Base-by-base conservation (phyloP, 30 jellyfish, hydroid and myxozoan species). In the Aurelia coerulea region DNA sequence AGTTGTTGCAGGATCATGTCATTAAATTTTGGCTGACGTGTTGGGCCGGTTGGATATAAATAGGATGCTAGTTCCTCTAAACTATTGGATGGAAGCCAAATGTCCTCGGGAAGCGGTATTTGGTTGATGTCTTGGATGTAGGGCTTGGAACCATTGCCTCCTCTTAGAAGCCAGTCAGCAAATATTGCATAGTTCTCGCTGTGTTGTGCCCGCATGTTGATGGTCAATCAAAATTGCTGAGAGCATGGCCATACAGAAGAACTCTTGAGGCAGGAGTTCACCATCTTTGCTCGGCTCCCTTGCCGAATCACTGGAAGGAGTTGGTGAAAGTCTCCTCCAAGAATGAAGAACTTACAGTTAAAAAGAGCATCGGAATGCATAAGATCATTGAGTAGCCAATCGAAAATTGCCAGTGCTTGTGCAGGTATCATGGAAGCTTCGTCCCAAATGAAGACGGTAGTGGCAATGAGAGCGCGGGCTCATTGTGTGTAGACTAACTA, bases 191-290 rank as follows among this genome's bases (percentile, higher is more conserved):
- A 73, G 37, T 80, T 60, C 16, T 85, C 42, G 39, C 51, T 74
- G 23, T 52, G 83, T n/a, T 18, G 83, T 50, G 89, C 74, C n/a
- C 91, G 69, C 94, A 85, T 85, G 89, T 85, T 73, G 34, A 31
- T 65, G 0, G 50, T 59, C 78, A 72, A 53, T n/a, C 37, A 60
- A 74, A 85, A 62, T 66, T 62, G 73, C 35, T 85, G 82, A 58
- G 62, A 85, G 68, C 63, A 91, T 12, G 32, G 69, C 91, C 84
- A 67, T 60, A 81, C 65, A 51, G 46, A 64, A 18, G 91, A 81
- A 10, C 42, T 81, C 16, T 66, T 80, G 74, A 64, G 23, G 73
- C 90, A 64, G 10, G 65, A 23, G 54, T 67, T 41, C 3, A 37
- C 49, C 5, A 37, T 37, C 49, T 37, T 37, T 37, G 49, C 49